Conservation (phyloP, 2,888 invertebrate species). For the Nephrotoma appendiculata region DNA sequence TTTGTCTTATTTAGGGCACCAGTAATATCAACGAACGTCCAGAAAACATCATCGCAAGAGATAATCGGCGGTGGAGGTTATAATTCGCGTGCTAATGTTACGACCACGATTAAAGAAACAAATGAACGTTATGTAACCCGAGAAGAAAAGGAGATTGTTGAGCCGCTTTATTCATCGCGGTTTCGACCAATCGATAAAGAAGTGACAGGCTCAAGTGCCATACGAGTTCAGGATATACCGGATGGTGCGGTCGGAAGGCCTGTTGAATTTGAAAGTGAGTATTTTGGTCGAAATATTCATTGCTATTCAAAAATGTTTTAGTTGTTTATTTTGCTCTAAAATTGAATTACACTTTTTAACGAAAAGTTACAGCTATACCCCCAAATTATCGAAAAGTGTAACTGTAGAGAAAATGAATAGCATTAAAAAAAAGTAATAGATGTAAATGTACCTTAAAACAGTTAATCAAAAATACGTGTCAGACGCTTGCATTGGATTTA, state of each 20-base stretch:
- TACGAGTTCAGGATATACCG: constrained; percentile 73
- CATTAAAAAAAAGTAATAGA: too few species aligned
- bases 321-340: too few species aligned
- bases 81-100: constrained; percentile 27
- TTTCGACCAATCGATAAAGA: constrained; percentile 39
- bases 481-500: too few species aligned
- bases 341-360: too few species aligned
- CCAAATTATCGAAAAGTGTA: too few species aligned
- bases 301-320: too few species aligned
- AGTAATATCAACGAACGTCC: neutral
- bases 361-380: too few species aligned
- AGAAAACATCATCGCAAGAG: constrained; percentile 1
- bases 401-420: too few species aligned
- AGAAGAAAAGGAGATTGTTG: constrained; percentile 18
- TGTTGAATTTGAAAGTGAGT: constrained; percentile 89
- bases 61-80: constrained; percentile 19
- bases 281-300: neutral
- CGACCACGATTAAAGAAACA: constrained; percentile 30
- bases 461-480: too few species aligned
- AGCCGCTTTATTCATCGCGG: constrained; percentile 17
- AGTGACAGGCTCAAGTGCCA: constrained; percentile 63
- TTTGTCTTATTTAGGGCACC: neutral
- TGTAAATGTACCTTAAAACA: too few species aligned
- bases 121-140: constrained; percentile 28
- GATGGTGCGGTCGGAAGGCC: constrained; percentile 80